Conservation (phyloP, 2,888 invertebrate genomes). For the Mythimna pallens region DNA sequence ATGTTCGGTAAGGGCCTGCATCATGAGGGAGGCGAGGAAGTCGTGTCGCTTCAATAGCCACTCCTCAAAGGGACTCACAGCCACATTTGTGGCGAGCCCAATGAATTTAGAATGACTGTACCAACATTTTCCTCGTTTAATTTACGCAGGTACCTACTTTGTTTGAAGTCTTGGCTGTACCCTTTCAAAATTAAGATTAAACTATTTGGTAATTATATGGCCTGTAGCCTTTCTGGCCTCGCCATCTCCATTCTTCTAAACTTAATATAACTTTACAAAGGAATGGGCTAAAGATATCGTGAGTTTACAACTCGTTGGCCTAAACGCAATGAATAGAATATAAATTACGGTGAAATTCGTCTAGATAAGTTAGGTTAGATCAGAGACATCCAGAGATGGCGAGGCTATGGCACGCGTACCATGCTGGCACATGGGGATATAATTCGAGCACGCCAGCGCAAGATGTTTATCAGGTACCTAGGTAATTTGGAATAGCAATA, state of each 20-base stretch:
- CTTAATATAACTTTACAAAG: conserved; percentile 26
- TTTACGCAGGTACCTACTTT: conserved; percentile 20
- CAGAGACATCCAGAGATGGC: no score
- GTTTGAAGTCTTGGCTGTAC: conserved; percentile 12
- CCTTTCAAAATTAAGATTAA: conserved; percentile 32
- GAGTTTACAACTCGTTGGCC: conserved; percentile 2
- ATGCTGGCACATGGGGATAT: no score
- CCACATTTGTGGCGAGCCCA: background rate
- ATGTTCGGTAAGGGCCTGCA: no score
- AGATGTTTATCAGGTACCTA: no score
- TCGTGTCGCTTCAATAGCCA: no score
- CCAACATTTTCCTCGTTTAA: conserved; percentile 10
- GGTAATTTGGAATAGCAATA: no score
- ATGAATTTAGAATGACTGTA: conserved; percentile 10
- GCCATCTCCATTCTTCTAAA: conserved; percentile 9
- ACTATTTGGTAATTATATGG: conserved; percentile 26
- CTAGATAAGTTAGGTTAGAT: background rate
- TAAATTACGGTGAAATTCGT: conserved; percentile 8
- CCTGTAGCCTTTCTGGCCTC: conserved; percentile 11
- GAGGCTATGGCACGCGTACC: no score
- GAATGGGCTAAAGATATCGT: conserved; percentile 16
- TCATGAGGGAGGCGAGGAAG: no score
- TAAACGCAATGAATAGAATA: conserved; percentile 10
- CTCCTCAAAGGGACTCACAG: no score
- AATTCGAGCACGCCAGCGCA: no score